Base-by-base conservation (phyloP, 2,888 invertebrate genomes). In the Machimus atricapillus region DNA sequence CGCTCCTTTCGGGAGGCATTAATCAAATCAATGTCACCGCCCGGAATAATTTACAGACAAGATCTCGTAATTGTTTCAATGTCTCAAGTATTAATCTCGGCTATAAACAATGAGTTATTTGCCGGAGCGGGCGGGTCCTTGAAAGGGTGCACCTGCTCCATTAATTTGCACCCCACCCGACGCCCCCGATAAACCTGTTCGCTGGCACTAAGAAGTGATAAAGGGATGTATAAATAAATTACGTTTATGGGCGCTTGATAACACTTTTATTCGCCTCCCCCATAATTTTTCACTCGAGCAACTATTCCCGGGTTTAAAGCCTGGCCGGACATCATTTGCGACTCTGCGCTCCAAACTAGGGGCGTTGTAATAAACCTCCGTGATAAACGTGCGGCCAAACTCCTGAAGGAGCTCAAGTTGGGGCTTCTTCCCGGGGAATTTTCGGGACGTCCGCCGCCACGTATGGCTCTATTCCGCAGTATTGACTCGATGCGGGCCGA, bases 11-110 rank as follows among this genome's bases (percentile, higher is more conserved):
- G 37, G 34, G 16, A 16, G n/a, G 27, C 1, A 79, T 79, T 56
- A 79, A 79, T 79, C 79, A 79, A 79, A 79, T 79, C 79, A 79
- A 46, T 79, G 79, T 79, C 79, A 79, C 79, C 79, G 27, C 79
- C n/a, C 56, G 52, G 79, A 23, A 56, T 79, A 79, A 79, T 79
- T 79, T 79, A 79, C 52, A 52, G 79, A 79, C 79, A 52, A 52
- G 52, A 79, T 79, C 31, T 52, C 79, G 52, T 79, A 79, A 79
- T 79, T 79, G 79, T 79, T 79, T 79, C 46, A 52, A 52, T 79
- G 79, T 52, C 79, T 52, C 23, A 12, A 16, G 52, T 14, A 79
- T 79, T 79, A 79, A 79, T 79, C 31, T 52, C 56, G 31, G 12
- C 79, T 16, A 79, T 79, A 79, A 52, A 79, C 52, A 52, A 79